Percentiles rank a stretch among this genome's conserved stretches.
Evolutionary conservation across 92 coral and sea anemone species (phyloP).

Genomic region (Montipora capitata): DNA sequence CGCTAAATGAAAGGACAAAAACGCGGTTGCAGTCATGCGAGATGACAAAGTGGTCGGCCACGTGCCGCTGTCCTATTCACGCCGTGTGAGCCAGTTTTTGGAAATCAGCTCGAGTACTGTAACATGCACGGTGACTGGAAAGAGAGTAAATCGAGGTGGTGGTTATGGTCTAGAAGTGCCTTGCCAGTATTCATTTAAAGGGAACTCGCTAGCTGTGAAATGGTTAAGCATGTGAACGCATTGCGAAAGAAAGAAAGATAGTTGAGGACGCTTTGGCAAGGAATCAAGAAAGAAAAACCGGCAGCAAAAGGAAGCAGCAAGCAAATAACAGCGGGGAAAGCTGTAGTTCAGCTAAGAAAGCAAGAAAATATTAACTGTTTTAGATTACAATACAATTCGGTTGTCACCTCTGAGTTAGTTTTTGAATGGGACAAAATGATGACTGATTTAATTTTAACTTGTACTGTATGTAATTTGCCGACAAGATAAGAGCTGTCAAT

Average conservation of each 20-base stretch:
- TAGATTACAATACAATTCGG: conserved; percentile 25
- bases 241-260: conserved; percentile 35
- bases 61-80: conserved; percentile 48
- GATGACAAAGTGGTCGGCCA: conserved; percentile 49
- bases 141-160: conserved; percentile 16
- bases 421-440: conserved; percentile 6
- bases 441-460: conserved; percentile 26
- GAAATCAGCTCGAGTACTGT: conserved; percentile 27
- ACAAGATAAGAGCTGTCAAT: conserved; percentile 14
- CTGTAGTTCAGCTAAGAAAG: conserved; percentile 33
- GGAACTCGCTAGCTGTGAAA: conserved; percentile 38
- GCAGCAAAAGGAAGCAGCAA: conserved; percentile 40
- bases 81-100: conserved; percentile 27
- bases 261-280: conserved; percentile 24
- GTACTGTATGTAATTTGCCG: conserved; percentile 6
- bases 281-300: conserved; percentile 27
- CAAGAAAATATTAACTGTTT: conserved; percentile 20
- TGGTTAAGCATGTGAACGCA: conserved; percentile 29
- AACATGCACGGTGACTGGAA: conserved; percentile 39
- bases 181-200: conserved; percentile 13
- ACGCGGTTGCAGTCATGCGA: conserved; percentile 23
- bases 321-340: conserved; percentile 26
- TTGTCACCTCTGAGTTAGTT: conserved; percentile 21
- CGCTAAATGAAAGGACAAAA: conserved; percentile 21
- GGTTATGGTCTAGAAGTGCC: conserved; percentile 14